phyloP scores from a whole-genome alignment of 2,113 vertebrate species.

The Oreochromis niloticus region DNA sequence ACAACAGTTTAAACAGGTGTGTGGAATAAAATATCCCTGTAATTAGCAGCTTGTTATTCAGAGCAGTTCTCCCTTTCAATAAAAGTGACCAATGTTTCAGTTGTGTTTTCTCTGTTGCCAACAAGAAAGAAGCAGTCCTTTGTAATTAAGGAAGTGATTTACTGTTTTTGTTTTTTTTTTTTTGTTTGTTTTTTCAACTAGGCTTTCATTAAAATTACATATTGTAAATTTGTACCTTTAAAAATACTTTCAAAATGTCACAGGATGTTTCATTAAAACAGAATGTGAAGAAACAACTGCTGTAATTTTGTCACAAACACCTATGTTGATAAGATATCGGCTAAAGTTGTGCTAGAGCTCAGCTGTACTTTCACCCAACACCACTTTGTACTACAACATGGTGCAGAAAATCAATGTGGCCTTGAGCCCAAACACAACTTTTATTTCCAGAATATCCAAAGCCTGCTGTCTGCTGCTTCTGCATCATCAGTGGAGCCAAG shows the following conservation, averaged over 20 bases:
- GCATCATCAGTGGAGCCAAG: not conserved
- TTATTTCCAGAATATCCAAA: not conserved
- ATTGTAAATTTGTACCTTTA: not conserved
- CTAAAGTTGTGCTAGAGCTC: not conserved
- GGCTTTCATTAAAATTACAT: not conserved
- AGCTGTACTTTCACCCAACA: not conserved
- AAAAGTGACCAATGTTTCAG: not conserved
- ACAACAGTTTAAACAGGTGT: conserved; percentile 14
- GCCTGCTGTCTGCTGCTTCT: not conserved
- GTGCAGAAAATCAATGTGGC: not conserved
- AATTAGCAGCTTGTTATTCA: conserved; percentile 6
- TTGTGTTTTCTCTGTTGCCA: not conserved
- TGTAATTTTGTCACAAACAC: not conserved
- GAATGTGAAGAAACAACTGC: not conserved
- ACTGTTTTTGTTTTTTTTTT: not conserved
- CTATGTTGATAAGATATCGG: not conserved
- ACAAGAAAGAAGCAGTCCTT: not conserved
- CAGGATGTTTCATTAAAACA: not conserved
- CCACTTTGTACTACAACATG: not conserved
- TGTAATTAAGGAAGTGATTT: not conserved
- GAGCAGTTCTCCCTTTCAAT: not conserved
- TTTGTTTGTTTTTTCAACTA: not conserved
- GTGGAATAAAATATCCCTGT: not conserved
- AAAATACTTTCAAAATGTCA: not conserved
- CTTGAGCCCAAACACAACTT: not conserved